Conservation (phyloP, 2,888 invertebrate genomes). For the Gryllus longicercus region DNA sequence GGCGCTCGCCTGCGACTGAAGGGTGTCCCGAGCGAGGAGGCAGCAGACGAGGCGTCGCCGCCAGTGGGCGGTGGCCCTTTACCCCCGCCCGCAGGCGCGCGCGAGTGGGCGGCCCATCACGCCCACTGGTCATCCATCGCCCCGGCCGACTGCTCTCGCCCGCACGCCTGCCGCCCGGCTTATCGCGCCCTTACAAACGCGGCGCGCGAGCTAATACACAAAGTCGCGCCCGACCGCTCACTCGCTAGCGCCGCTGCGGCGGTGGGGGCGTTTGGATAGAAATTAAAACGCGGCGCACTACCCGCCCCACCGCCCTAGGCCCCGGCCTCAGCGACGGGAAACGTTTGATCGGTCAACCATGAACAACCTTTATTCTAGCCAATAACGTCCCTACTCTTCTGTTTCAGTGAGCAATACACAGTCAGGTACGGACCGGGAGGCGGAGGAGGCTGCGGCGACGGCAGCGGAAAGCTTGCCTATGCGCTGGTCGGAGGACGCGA, state of each 20-base stretch:
- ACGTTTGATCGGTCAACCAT: not conserved
- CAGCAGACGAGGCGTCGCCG: not conserved
- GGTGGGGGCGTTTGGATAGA: not conserved
- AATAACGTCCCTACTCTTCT: not conserved
- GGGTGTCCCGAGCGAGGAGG: not conserved
- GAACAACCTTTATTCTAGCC: conserved; percentile 3
- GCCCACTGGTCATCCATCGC: not conserved
- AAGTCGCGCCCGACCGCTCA: not conserved
- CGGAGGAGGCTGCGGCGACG: not conserved
- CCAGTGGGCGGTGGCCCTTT: not conserved
- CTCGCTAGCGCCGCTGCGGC: not conserved
- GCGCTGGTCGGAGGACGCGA: not conserved
- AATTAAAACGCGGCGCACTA: not conserved
- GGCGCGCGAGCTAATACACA: not conserved
- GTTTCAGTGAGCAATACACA: not conserved
- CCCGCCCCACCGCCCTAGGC: not conserved
- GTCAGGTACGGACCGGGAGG: not conserved
- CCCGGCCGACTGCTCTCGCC: not conserved
- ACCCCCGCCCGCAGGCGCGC: not conserved
- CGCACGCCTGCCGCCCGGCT: not conserved
- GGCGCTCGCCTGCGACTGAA: not conserved
- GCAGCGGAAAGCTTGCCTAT: not conserved
- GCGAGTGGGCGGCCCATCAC: not conserved
- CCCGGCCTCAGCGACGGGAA: not conserved
- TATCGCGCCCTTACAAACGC: not conserved